Base-by-base conservation (phyloP, 2,113 vertebrate species). In the Struthidea cinerea region DNA sequence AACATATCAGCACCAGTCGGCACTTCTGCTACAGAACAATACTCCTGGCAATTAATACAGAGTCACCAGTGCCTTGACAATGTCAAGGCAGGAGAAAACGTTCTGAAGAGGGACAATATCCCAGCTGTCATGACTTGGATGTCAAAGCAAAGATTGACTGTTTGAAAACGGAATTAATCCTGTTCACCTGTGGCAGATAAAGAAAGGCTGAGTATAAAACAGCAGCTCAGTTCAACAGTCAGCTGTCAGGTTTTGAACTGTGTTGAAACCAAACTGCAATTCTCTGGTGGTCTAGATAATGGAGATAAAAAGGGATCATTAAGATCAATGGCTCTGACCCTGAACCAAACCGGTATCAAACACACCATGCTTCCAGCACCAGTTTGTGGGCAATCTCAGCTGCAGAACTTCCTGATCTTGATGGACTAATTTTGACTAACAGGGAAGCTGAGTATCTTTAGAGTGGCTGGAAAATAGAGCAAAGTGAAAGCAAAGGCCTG, bases 111-210 rank as follows among this genome's bases (percentile, higher is more conserved):
- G 15, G 15, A 44, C 6, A 74, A 82, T 69, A 61, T 44, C 50
- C 53, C 41, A 88, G 9, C 23, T 39, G 32, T 65, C 85, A 49
- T 44, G 57, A 46, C 20, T 52, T 61, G 61, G 46, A 79, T 57
- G 61, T 76, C 85, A 95, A 85, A 90, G 63, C 15, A 37, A 89
- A 85, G 50, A 79, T 3, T 18, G 73, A 69, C 53, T 82, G 12
- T 9, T 70, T 73, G 75, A 69, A 91, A 80, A 92, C 24, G 9
- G 53, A 83, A 73, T 76, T 17, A 55, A 64, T 73, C 73, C 53
- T 76, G 19, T 60, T 91, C 44, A 64, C 30, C 55, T 52, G 21
- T 9, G 33, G 55, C 39, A 70, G 71, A 88, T 20, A 68, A 74
- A 76, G 63, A 78, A 76, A 57, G 41, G 49, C 55, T 64, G 77